Percentiles rank a stretch among this genome's conserved stretches.
These are phyloP conservation scores for Aethina tumida DNA, from an alignment of 1,140 invertebrate genomes.

Conservation along the genomic window DNA sequence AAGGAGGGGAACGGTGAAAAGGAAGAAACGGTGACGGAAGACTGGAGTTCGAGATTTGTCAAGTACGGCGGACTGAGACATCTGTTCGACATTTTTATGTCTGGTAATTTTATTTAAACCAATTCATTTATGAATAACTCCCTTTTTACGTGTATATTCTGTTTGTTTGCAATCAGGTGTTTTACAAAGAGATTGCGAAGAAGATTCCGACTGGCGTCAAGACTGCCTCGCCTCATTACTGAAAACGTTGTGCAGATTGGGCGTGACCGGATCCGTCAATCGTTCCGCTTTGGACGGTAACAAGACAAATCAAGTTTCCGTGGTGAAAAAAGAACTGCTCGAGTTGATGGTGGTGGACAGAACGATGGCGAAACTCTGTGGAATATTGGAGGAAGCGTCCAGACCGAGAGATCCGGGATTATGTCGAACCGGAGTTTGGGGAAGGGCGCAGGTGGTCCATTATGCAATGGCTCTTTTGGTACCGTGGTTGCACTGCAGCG, in stretches of 20 bases:
- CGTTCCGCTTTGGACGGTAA: too few relatives aligned
- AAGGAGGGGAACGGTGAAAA: too few relatives aligned
- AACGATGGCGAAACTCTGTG: conserved; percentile 72
- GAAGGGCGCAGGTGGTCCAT: conserved; percentile 63
- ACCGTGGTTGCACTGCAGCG: conserved; percentile 72
- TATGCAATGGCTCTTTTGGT: conserved; percentile 73
- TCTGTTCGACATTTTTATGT: conserved; percentile 87
- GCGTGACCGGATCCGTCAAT: conserved; percentile 45
- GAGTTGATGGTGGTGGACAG: conserved; percentile 73
- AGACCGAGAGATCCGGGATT: conserved; percentile 65
- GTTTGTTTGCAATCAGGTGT: conserved; percentile 39
- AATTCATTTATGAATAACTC: neutral
- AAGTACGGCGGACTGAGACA: conserved; percentile 77
- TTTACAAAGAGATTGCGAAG: conserved; percentile 53
- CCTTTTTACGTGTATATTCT: conserved; percentile 5
- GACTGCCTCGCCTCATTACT: conserved; percentile 82
- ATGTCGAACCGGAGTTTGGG: conserved; percentile 82
- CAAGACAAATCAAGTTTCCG: conserved; percentile 32
- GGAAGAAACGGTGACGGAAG: too few relatives aligned
- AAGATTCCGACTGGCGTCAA: conserved; percentile 85
- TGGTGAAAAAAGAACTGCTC: conserved; percentile 46
- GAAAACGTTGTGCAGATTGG: conserved; percentile 75
- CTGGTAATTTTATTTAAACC: conserved; percentile 42
- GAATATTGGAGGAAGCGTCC: conserved; percentile 78
- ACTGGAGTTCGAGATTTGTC: conserved; percentile 72